Conservation (phyloP, 2,888 invertebrate species). For the Byasa hedistus region DNA sequence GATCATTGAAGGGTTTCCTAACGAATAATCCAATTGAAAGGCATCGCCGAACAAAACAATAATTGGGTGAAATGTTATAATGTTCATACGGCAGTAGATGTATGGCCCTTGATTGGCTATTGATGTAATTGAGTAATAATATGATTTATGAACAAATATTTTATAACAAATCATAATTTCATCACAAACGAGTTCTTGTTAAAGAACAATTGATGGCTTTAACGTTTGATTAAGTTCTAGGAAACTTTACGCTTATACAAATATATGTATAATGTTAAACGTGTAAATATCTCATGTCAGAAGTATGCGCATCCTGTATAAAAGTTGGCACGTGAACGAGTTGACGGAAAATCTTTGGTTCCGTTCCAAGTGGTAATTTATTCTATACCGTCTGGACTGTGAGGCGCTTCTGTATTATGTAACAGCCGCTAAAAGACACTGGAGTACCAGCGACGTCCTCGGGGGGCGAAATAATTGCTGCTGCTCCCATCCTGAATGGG, state of each 20-base stretch:
- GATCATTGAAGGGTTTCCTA: background rate
- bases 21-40: background rate
- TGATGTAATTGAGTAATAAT: too few relatives aligned
- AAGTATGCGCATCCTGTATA: background rate
- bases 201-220: too few relatives aligned
- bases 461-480: slow-evolving; percentile 32
- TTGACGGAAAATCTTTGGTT: slow-evolving; percentile 36
- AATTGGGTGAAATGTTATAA: background rate
- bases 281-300: background rate
- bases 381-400: slow-evolving; percentile 13
- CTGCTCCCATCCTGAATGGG: slow-evolving; percentile 35
- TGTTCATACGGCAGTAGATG: background rate
- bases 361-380: slow-evolving; percentile 38
- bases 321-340: slow-evolving; percentile 1
- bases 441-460: slow-evolving; percentile 28
- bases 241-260: too few relatives aligned
- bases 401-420: slow-evolving; percentile 29
- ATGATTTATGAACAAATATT: too few relatives aligned
- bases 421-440: slow-evolving; percentile 36
- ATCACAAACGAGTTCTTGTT: too few relatives aligned
- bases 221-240: too few relatives aligned
- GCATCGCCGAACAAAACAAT: background rate
- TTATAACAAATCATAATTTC: too few relatives aligned
- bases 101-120: background rate
- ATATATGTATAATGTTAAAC: background rate